Evolutionary conservation across 2,797 vertebrate genomes (phyloP).

Genomic region (Leptodon cayanensis): DNA sequence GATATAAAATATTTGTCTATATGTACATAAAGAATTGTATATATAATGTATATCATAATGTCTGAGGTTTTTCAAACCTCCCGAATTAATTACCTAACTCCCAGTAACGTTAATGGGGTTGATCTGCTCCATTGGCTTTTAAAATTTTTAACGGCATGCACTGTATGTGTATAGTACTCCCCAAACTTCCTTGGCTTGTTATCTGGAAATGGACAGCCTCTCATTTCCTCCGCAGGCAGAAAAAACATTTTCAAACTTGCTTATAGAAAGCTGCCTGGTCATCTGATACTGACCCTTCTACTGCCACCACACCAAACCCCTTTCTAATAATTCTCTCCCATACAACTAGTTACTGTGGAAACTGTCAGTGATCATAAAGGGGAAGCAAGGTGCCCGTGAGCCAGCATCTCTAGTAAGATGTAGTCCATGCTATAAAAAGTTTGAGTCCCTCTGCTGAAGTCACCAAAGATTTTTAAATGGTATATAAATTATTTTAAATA

Average conservation of each 20-base stretch:
- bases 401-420: not conserved
- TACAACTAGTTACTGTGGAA: not conserved
- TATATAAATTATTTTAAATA: not conserved
- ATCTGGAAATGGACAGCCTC: not conserved
- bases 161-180: not conserved
- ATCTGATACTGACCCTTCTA: not conserved
- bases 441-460: not conserved
- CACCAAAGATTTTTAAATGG: not conserved
- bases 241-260: not conserved
- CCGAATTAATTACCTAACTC: not conserved
- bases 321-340: not conserved
- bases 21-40: slow-evolving; percentile 16
- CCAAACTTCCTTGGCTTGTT: not conserved
- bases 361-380: not conserved
- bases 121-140: not conserved
- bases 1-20: not conserved
- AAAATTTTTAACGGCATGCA: not conserved
- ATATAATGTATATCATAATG: not conserved
- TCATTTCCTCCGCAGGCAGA: not conserved
- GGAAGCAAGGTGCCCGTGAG: not conserved
- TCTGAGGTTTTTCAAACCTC: not conserved
- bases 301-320: not conserved
- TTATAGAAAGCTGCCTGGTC: not conserved
- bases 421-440: not conserved
- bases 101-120: not conserved